Base-by-base conservation (phyloP, 2,797 vertebrate species). In the Etheostoma nigrum region DNA sequence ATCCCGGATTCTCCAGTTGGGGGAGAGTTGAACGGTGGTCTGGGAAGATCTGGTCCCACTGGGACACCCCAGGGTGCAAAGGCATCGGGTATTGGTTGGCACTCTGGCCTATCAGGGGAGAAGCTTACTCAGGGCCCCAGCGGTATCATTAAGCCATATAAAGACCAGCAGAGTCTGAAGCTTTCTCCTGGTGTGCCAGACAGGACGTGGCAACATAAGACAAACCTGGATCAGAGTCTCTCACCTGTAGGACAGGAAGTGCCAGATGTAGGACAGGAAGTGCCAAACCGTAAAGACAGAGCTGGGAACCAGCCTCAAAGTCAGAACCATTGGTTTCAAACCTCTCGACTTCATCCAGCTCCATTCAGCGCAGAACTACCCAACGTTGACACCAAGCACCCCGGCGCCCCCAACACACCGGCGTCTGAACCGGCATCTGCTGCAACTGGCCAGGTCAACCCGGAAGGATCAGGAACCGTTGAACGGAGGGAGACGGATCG, bases 401-500 rank as follows among this genome's bases (percentile, higher is more conserved):
- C 5, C 30, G 30, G 30, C 30, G 30, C 30, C 5, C 5, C 30
- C 30, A 30, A 30, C 30, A 6, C 10, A 40, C 36, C 3, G 36
- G 36, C 36, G 3, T 40, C 27, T 3, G 11, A 55, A 47, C 27
- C 1, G 3, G 25, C 0, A 6, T 44, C 49, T 33, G 25, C 42
- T 23, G 21, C 27, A 59, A 45, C 15, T 21, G 53, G 25, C 18
- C 18, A 1, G 18, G 60, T 40, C 0, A 65, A 70, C 44, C n/a
- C 4, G 4, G 9, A 59, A 0, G 40, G 21, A 54, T 10, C 55
- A 3, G 27, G 36, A 1, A 33, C 52, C 6, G 13, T 64, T 4
- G 64, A 72, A 23, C 47, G 65, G 21, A 52, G 71, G 14, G 40
- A 84, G 12, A 30, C 18, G 0, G 14, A 25, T 60, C 15, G 67